Evolutionary conservation across 2,888 invertebrate species (phyloP), one percentile per base, ranked within the genome.

Genomic region (Leucania comma): DNA sequence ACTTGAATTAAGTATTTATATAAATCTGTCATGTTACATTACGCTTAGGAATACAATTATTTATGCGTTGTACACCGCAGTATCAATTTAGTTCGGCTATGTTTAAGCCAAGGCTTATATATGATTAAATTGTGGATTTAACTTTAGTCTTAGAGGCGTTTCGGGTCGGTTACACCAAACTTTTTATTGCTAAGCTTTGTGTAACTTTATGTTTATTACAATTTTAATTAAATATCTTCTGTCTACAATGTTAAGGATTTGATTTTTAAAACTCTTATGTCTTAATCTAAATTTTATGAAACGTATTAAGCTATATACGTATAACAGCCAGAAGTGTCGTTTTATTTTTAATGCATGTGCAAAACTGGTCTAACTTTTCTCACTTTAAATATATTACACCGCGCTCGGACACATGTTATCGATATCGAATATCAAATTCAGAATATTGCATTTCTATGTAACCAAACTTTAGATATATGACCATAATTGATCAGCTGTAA

Each of bases 81-180:
- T 75, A 60, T 83, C 58, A 70, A 63, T 78, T 75, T 74, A 78
- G 67, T 72, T 62, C 22, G 65, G 72, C 69, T 80, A 63, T 56
- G 24, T 60, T 74, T 61, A 70, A 69, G 63, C 69, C 72, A n/a
- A 63, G 48, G 85, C 73, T 84, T 80, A 73, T 72, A 57, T 66
- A 72, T 73, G 56, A 81, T 81, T 81, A 75, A 59, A 73, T 72
- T 86, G 70, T 78, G 76, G 61, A 78, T 75, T 71, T 67, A 80
- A 65, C 42, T 74, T 84, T 75, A 85, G 75, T 79, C 61, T 83
- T 77, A 86, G 80, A 74, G 67, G 75, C 71, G 71, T 70, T 72
- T 65, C 48, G 32, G 79, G 72, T 74, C 48, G 75, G 67, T 81
- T 72, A 38, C 75, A 84, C 74, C 78, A 81, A 86, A 79, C 58